These are phyloP conservation scores for Lasioglossum pauxillum DNA, from an alignment of 2,888 invertebrate species.

Conservation along the genomic window DNA sequence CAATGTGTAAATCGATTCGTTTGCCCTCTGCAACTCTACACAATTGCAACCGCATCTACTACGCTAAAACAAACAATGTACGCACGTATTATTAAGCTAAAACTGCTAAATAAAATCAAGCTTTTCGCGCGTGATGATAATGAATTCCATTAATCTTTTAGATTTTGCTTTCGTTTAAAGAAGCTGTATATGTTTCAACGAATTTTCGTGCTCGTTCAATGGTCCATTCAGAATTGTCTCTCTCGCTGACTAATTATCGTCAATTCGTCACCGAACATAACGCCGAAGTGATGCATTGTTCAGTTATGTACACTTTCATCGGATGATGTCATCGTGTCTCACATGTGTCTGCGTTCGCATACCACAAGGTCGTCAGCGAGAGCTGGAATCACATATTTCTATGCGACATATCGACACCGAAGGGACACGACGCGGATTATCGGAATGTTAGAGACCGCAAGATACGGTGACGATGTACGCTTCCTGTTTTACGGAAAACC, in stretches of 20 bases:
- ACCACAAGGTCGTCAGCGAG: slow-evolving; percentile 70
- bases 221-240: neutral
- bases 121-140: neutral
- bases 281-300: slow-evolving; percentile 79
- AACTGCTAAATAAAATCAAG: neutral
- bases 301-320: slow-evolving; percentile 80
- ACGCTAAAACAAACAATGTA: neutral
- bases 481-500: slow-evolving; percentile 64
- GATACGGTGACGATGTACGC: slow-evolving; percentile 50
- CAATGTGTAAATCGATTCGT: slow-evolving; percentile 16
- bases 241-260: slow-evolving; percentile 24
- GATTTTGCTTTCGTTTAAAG: neutral
- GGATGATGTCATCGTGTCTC: slow-evolving; percentile 79
- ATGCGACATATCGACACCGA: slow-evolving; percentile 18
- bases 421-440: slow-evolving; percentile 13
- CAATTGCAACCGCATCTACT: neutral
- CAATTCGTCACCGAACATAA: slow-evolving; percentile 47
- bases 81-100: neutral
- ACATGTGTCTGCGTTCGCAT: slow-evolving; percentile 66
- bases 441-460: slow-evolving; percentile 34
- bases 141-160: neutral
- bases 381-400: slow-evolving; percentile 49
- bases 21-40: neutral
- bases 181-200: neutral
- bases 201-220: neutral